These are phyloP conservation scores for Zaprionus africanus DNA, from an alignment of 1,140 invertebrate genomes.

Conservation along the genomic window DNA sequence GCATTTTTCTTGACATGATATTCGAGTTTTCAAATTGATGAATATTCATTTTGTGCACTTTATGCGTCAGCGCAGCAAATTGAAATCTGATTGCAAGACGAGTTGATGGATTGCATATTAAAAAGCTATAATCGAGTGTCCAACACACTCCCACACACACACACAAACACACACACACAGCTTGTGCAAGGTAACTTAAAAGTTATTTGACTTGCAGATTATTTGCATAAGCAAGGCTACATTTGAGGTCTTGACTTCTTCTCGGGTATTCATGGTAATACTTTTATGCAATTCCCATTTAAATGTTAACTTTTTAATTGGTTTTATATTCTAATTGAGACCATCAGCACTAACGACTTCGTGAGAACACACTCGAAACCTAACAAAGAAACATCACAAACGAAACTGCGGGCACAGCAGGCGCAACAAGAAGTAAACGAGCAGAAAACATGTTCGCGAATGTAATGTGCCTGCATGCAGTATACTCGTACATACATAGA, in stretches of 20 bases:
- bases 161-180: not conserved
- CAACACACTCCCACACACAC: not conserved
- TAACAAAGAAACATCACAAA: not conserved
- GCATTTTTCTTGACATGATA: not conserved
- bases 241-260: not conserved
- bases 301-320: not conserved
- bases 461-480: not conserved
- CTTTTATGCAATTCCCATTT: not conserved
- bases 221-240: no score
- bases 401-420: not conserved
- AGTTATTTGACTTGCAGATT: not conserved
- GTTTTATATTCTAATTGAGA: constrained; percentile 3
- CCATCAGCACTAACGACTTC: not conserved
- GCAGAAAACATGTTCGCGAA: not conserved
- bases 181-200: not conserved
- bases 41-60: constrained; percentile 34
- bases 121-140: constrained; percentile 12
- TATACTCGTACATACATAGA: not conserved
- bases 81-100: constrained; percentile 18
- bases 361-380: not conserved
- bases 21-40: constrained; percentile 9
- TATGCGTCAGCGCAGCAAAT: constrained; percentile 11
- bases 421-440: not conserved
- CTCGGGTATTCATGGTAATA: not conserved
- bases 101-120: constrained; percentile 22